Percentiles rank a stretch among this genome's conserved stretches.
These are phyloP conservation scores for Petrolisthes cinctipes DNA, from an alignment of 2,888 invertebrate genomes.

Conservation along the genomic window DNA sequence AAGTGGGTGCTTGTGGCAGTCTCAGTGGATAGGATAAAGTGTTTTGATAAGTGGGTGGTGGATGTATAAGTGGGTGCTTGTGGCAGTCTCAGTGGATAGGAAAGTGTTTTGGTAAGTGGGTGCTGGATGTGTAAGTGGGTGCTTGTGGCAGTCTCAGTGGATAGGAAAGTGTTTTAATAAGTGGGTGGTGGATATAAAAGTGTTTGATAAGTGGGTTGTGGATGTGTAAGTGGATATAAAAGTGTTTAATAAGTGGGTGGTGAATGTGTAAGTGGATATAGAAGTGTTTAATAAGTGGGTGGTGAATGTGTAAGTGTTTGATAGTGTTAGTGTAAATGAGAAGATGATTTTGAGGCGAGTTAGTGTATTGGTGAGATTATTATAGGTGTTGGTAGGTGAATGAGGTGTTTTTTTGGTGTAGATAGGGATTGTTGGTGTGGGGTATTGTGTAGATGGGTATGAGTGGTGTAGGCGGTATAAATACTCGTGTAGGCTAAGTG, in stretches of 20 bases:
- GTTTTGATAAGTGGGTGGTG: not conserved
- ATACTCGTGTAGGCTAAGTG: not conserved
- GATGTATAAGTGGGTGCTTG: not conserved
- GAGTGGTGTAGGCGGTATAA: not conserved
- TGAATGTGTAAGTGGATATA: not conserved
- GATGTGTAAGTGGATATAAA: not conserved
- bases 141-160: not conserved
- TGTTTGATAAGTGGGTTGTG: not conserved
- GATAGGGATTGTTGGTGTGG: not conserved
- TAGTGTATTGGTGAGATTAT: not conserved
- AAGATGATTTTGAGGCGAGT: not conserved
- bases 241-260: not conserved
- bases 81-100: no score
- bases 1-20: not conserved
- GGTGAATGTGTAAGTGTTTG: not conserved
- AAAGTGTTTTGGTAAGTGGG: no score
- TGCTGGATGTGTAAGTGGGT: not conserved
- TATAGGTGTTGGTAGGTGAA: not conserved
- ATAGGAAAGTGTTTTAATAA: not conserved
- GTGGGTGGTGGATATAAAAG: not conserved
- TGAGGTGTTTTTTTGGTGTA: not conserved
- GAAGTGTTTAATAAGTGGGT: not conserved
- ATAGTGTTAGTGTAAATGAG: not conserved
- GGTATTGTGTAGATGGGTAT: not conserved
- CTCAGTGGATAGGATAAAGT: no score